Conservation (phyloP, 2,888 invertebrate species). For the Rotaria sp. region DNA sequence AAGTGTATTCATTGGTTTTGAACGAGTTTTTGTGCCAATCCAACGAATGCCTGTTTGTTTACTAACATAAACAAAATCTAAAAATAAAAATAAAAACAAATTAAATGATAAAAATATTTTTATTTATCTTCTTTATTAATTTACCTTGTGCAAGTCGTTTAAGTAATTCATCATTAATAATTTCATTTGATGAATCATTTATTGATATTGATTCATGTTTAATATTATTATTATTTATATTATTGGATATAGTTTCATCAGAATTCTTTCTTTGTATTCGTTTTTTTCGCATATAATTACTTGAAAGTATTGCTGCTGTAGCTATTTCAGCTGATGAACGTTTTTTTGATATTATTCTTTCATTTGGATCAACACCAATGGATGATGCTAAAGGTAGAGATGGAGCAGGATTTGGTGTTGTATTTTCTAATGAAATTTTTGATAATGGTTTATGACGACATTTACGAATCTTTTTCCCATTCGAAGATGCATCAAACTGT, state of each 20-base stretch:
- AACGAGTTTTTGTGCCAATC: background rate
- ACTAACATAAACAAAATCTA: constrained; percentile 14
- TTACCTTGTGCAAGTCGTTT: background rate
- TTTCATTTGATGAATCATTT: background rate
- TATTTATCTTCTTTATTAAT: background rate
- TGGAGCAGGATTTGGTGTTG: background rate
- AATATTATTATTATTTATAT: background rate
- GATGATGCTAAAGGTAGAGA: background rate
- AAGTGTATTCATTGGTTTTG: constrained; percentile 2
- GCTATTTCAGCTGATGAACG: constrained; percentile 1
- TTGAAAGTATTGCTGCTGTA: background rate
- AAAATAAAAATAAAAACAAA: background rate
- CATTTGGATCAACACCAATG: background rate
- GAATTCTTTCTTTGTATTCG: background rate
- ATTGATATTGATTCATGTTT: background rate
- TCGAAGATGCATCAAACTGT: background rate
- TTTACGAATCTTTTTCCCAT: background rate
- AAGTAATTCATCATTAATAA: constrained; percentile 5
- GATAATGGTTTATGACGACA: background rate
- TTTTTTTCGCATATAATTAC: background rate
- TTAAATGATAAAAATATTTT: background rate
- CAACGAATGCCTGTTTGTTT: constrained; percentile 1
- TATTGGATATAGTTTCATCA: background rate
- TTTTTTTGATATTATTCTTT: background rate
- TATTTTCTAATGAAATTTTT: background rate